Percentiles rank a stretch among this genome's conserved stretches.
phyloP scores from a whole-genome alignment of 2,888 invertebrate genomes.

The Quadroppia sp. region DNA sequence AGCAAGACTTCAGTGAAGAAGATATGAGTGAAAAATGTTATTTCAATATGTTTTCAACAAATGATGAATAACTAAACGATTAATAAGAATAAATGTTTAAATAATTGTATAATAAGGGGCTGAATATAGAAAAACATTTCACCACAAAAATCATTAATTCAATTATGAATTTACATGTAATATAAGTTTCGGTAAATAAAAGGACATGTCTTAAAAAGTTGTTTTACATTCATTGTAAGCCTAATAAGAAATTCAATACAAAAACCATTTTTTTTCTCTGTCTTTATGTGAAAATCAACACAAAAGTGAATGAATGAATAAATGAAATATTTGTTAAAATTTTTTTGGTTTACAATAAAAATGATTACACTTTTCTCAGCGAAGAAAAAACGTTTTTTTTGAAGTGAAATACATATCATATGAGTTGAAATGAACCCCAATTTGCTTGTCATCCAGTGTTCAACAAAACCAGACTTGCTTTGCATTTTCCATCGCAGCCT shows the following conservation, averaged over 20 bases:
- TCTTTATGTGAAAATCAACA: not conserved
- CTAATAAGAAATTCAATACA: not conserved
- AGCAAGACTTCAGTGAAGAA: not conserved
- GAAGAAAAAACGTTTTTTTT: not conserved
- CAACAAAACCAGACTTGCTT: not conserved
- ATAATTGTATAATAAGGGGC: not conserved
- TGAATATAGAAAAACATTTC: not conserved
- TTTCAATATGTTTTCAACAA: not conserved
- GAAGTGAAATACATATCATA: not conserved
- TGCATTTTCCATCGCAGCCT: not conserved
- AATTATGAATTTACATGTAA: not conserved
- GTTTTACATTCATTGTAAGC: not conserved
- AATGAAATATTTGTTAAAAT: not conserved
- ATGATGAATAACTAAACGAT: not conserved
- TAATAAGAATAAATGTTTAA: not conserved
- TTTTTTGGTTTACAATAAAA: not conserved
- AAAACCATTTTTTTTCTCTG: not conserved
- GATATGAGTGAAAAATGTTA: not conserved
- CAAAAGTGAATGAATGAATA: not conserved
- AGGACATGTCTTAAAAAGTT: not conserved
- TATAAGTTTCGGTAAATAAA: too few species aligned
- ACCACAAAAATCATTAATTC: not conserved
- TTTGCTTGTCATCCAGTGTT: slow-evolving; percentile 5
- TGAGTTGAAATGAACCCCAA: not conserved
- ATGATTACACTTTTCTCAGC: not conserved